Percentiles rank a stretch among this genome's conserved stretches.
Evolutionary conservation across 2,888 invertebrate genomes (phyloP).

Genomic region (Drosophila mulleri): DNA sequence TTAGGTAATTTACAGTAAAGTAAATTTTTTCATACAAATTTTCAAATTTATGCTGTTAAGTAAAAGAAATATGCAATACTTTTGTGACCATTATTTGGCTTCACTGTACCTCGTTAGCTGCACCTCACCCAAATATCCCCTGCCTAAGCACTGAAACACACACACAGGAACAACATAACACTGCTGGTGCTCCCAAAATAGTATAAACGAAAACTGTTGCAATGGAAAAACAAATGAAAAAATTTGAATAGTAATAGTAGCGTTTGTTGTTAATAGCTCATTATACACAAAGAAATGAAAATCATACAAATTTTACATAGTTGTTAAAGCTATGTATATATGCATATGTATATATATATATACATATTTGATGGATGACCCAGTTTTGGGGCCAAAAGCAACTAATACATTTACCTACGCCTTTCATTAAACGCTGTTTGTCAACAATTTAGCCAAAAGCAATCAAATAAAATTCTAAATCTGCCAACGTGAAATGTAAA

Average conservation of each 20-base stretch:
- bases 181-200: conserved; percentile 68
- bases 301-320: conserved; percentile 21
- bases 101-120: conserved; percentile 44
- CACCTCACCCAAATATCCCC: conserved; percentile 10
- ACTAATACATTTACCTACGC: conserved; percentile 30
- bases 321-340: conserved; percentile 31
- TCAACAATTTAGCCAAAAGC: conserved; percentile 51
- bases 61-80: neutral
- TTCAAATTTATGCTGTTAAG: neutral
- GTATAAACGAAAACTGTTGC: conserved; percentile 44
- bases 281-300: conserved; percentile 32
- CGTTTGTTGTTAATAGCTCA: conserved; percentile 69
- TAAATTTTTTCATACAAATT: neutral
- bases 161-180: conserved; percentile 30
- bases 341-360: neutral
- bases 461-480: conserved; percentile 51
- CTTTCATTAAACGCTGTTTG: conserved; percentile 25
- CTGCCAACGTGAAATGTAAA: conserved; percentile 42
- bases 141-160: neutral
- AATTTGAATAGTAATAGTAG: conserved; percentile 50
- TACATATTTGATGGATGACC: conserved; percentile 14
- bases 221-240: conserved; percentile 19
- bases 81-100: neutral
- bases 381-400: conserved; percentile 22
- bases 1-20: neutral